phyloP scores from a whole-genome alignment of 2,888 invertebrate genomes.

The Heliconius ethilla region DNA sequence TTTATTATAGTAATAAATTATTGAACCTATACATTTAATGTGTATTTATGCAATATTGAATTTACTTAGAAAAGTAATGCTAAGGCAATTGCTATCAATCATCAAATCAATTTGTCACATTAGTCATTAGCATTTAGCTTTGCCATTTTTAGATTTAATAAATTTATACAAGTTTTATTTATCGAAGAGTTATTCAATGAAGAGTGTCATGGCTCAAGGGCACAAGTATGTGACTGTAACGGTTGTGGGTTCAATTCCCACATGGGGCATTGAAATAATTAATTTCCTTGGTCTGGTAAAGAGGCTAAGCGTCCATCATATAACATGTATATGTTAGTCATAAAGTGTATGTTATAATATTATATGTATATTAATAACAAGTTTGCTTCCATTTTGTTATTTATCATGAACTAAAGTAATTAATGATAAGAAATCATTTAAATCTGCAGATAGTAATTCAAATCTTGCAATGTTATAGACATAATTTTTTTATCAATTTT shows the following conservation, averaged over 20 bases:
- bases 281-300: neutral
- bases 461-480: neutral
- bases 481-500: too few species aligned
- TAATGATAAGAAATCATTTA: conserved; percentile 12
- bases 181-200: too few species aligned
- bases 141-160: neutral
- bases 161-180: too few species aligned
- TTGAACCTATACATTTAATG: neutral
- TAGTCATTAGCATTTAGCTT: neutral
- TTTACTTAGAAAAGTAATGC: neutral
- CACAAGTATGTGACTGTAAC: neutral
- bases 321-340: neutral
- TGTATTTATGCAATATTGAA: neutral
- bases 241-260: neutral
- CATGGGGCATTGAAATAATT: neutral
- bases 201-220: neutral
- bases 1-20: neutral
- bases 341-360: neutral
- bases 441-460: conserved; percentile 1
- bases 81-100: neutral
- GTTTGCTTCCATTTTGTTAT: neutral
- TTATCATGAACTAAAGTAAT: conserved; percentile 6
- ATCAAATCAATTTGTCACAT: neutral
- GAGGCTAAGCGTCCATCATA: neutral
- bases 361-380: neutral